Base-by-base conservation (phyloP, 2,888 invertebrate genomes). In the Phalangium opilio region DNA sequence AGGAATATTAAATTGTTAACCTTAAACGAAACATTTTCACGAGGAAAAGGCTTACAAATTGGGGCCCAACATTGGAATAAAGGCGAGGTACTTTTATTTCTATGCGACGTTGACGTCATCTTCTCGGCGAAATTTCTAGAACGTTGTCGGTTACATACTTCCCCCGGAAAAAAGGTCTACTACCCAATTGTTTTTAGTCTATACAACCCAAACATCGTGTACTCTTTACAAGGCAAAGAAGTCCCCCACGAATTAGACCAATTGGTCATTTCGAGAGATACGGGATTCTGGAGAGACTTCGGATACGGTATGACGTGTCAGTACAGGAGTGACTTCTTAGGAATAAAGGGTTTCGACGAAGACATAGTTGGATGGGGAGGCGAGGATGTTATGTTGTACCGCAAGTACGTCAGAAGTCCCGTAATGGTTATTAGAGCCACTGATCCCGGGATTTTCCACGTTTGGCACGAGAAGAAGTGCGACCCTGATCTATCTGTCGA, bases 271-370 rank as follows among this genome's bases (percentile, higher is more conserved):
- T 80, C 80, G 1, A 71, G 79, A 58, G 80, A 81, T 62, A 79
- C 79, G 1, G 82, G 83, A 2, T 81, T 81, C 65, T 83, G 82
- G 82, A 72, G 82, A 57, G 81, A 82, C 66, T 82, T 82, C 62
- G 81, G 82, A 46, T 83, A 79, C 58, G 82, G 81, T 34, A 82
- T 82, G 81, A 80, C 81, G 1, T 83, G 83, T 60, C 81, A 81
- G 63, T 82, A 81, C 63, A 74, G 79, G 57, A 80, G 80, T 12
- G 81, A 82, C 61, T 81, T 82, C 61, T 67, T 79, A 54, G 74
- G 75, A 58, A 74, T 78, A 44, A 72, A 78, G 39, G 81, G 81
- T 18, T 80, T 81, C 61, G 79, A 80, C 60, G 80, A 79, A 61
- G 77, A 80, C 58, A 77, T 79, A 49, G 75, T 78, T 10, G 81